Conservation (phyloP, 2,797 vertebrate genomes). For the Rhadinocentrus ornatus region DNA sequence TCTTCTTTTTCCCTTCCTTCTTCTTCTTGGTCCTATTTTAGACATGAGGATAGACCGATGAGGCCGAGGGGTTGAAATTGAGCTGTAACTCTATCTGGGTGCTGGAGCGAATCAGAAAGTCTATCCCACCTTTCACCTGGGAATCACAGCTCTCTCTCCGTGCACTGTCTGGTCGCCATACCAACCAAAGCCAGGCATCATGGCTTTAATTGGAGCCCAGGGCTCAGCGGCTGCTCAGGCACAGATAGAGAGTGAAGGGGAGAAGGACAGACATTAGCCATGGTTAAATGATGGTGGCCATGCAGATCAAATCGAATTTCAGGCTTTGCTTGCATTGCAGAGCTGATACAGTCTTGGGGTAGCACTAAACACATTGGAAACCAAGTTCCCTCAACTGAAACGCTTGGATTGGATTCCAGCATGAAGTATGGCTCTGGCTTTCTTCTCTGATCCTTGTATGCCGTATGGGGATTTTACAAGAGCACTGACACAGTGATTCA, state of each 20-base stretch:
- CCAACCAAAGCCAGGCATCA: conserved; percentile 79
- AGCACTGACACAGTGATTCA: conserved; percentile 65
- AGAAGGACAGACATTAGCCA: conserved; percentile 60
- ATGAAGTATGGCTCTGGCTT: conserved; percentile 51
- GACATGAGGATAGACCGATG: conserved; percentile 69
- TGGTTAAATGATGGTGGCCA: conserved; percentile 72
- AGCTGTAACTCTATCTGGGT: conserved; percentile 84
- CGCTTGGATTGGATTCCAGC: conserved; percentile 64
- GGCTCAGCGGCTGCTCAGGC: conserved; percentile 72
- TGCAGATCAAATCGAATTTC: conserved; percentile 77
- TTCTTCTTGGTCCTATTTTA: conserved; percentile 69
- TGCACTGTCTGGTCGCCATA: conserved; percentile 79
- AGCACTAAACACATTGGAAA: conserved; percentile 60
- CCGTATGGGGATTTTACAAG: conserved; percentile 66
- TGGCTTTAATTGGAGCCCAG: conserved; percentile 84
- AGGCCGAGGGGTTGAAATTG: conserved; percentile 79
- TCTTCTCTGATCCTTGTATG: conserved; percentile 67
- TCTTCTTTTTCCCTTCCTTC: conserved; percentile 57
- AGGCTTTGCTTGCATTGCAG: conserved; percentile 55
- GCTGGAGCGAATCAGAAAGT: conserved; percentile 86
- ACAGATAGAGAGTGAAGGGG: conserved; percentile 45
- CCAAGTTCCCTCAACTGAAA: conserved; percentile 55
- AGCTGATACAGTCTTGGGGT: conserved; percentile 56
- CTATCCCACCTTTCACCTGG: conserved; percentile 88
- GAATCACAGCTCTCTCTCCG: conserved; percentile 79